Percentiles rank a stretch among this genome's conserved stretches.
Conservation (phyloP, 1,140 invertebrate genomes). For the Scaptomyza hsui region DNA sequence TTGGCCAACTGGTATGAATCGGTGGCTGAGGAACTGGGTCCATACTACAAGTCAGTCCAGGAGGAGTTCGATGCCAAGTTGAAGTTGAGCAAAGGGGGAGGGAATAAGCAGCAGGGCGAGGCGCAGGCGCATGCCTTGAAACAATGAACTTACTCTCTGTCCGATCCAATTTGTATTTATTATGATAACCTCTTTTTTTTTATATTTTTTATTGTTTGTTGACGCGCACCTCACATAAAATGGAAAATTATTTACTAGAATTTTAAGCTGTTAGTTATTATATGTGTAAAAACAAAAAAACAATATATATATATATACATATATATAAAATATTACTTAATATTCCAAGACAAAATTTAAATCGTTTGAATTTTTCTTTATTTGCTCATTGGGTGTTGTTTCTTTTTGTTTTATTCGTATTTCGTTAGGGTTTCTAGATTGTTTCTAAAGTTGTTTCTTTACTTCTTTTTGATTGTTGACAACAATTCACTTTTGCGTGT, state of each 20-base stretch:
- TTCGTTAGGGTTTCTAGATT: constrained; percentile 39
- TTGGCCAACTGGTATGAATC: constrained; percentile 87
- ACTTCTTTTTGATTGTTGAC: constrained; percentile 21
- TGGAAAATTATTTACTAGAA: neutral
- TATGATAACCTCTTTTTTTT: neutral
- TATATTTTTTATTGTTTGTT: neutral
- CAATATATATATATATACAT: neutral
- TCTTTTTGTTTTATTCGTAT: neutral
- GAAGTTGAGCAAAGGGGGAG: constrained; percentile 52
- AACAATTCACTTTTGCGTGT: constrained; percentile 55
- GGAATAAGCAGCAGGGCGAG: constrained; percentile 49
- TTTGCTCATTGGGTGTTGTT: neutral
- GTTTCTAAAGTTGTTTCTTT: constrained; percentile 36
- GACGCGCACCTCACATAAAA: constrained; percentile 1
- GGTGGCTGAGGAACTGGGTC: constrained; percentile 86
- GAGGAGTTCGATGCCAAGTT: constrained; percentile 71
- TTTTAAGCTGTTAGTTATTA: constrained; percentile 3
- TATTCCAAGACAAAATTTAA: neutral
- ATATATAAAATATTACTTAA: neutral
- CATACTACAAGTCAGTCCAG: constrained; percentile 67
- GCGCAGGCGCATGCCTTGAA: constrained; percentile 62
- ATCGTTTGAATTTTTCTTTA: neutral
- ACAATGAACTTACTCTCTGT: constrained; percentile 3
- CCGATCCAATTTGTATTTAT: constrained; percentile 34
- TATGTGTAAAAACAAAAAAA: constrained; percentile 6